Base-by-base conservation (phyloP, 35 echinoderm and acorn worm species). In the Apostichopus japonicus region DNA sequence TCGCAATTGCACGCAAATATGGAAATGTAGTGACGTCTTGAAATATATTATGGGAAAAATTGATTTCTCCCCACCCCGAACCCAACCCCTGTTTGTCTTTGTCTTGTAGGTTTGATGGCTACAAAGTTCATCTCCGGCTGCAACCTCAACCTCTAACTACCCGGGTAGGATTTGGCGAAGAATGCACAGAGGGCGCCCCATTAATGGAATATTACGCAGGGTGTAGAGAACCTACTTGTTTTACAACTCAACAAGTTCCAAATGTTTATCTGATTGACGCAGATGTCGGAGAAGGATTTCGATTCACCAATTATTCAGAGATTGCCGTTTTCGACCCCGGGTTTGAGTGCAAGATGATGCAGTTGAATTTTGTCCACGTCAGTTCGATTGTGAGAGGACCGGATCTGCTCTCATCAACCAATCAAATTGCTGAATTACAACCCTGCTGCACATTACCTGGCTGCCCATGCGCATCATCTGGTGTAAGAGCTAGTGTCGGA, bases 231-330 rank as follows among this genome's bases (percentile, higher is more conserved):
- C 56, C 81, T n/a, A 57, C 13, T 17, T 84, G 81, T 84, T 84
- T 84, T 84, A 10, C 23, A n/a, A 16, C 17, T 16, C 54, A 15
- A 57, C 54, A 13, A 8, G 51, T 58, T 57, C 81, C 81, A 23
- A 84, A 53, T 17, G 54, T 84, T 8, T 84, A 84, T 54, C 81
- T 84, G 24, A 84, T 84, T 5, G 81, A 84, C 11, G 81, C 27
- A 84, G 81, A 84, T 6, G 33, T 84, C 4, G 56, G 56, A 24
- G 81, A 84, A 84, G 81, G 81, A 6, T 84, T 59, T 22, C 53
- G 81, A 8, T 84, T 84, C 55, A 84, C 81, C 3, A 59, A 84
- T 57, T 21, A 23, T 2, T 84, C 81, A 8, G 81, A 84, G 17
- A 16, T 84, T 51, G 56, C 10, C n/a, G 54, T n/a, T 55, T 57